These are phyloP conservation scores for Rattus rattus DNA, from an alignment of 2,113 vertebrate species.

Conservation along the genomic window DNA sequence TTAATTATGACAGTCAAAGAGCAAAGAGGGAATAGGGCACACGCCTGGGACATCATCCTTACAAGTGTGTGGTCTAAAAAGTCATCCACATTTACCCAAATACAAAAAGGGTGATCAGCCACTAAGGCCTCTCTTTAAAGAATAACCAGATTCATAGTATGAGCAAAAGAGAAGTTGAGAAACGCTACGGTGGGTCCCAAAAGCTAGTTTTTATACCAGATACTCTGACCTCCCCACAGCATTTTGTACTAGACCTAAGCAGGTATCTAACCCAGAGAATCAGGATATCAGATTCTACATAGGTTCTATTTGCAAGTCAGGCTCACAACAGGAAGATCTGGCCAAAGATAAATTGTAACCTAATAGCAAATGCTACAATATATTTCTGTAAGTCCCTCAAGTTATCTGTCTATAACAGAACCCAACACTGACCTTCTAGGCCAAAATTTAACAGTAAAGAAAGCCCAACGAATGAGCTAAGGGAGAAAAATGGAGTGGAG, in stretches of 20 bases:
- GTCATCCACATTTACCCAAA: background rate
- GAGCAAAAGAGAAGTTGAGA: background rate
- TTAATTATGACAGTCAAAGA: slow-evolving; percentile 17
- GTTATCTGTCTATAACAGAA: background rate
- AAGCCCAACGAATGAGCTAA: background rate
- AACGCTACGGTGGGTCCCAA: background rate
- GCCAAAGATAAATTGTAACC: slow-evolving; percentile 47
- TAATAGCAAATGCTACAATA: background rate
- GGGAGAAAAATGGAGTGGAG: accelerated
- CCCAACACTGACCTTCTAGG: slow-evolving; percentile 18
- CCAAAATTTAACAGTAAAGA: slow-evolving; percentile 30
- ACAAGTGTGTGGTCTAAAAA: background rate
- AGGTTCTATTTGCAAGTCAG: background rate
- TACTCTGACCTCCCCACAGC: background rate
- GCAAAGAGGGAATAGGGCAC: background rate
- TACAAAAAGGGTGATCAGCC: background rate
- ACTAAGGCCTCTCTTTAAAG: background rate
- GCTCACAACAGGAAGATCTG: background rate
- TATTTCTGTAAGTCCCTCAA: slow-evolving; percentile 29
- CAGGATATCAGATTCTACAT: background rate
- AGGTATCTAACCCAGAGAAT: background rate
- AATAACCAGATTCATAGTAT: background rate
- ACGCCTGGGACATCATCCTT: background rate
- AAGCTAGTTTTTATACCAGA: background rate
- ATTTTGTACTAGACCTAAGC: background rate